These are phyloP conservation scores for Platypus cylindrus DNA, from an alignment of 2,888 invertebrate genomes.

Conservation along the genomic window DNA sequence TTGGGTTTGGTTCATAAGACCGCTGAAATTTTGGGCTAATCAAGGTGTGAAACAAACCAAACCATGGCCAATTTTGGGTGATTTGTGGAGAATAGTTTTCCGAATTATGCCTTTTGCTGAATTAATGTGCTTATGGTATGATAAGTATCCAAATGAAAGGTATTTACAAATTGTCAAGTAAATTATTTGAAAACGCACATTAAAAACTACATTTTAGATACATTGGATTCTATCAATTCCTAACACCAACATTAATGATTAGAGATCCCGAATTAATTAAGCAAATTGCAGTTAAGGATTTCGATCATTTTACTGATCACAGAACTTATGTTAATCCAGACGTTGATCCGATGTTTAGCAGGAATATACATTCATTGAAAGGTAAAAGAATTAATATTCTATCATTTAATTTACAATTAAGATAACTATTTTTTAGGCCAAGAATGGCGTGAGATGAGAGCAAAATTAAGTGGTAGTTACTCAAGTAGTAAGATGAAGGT, in stretches of 20 bases:
- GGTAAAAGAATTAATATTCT: too few relatives aligned
- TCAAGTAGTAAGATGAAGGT: slow-evolving; percentile 30
- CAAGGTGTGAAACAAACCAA: slow-evolving; percentile 14
- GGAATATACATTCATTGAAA: slow-evolving; percentile 24
- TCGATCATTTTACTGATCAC: slow-evolving; percentile 44
- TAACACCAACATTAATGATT: slow-evolving; percentile 36
- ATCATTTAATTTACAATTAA: background rate
- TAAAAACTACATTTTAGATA: too few relatives aligned
- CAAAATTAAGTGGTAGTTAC: slow-evolving; percentile 27
- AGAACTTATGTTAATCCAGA: slow-evolving; percentile 22
- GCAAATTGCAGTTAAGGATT: slow-evolving; percentile 42
- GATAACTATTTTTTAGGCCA: slow-evolving; percentile 13
- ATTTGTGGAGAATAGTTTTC: slow-evolving; percentile 9
- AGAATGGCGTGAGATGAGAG: slow-evolving; percentile 27
- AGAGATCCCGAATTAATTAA: slow-evolving; percentile 47
- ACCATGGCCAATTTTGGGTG: slow-evolving; percentile 13
- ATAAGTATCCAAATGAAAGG: slow-evolving; percentile 14
- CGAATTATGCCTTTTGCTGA: slow-evolving; percentile 12
- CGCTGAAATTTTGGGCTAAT: slow-evolving; percentile 9
- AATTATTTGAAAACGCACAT: too few relatives aligned
- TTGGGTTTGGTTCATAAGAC: too few relatives aligned
- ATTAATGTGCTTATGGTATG: slow-evolving; percentile 14
- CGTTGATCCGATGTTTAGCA: slow-evolving; percentile 38
- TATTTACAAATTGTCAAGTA: too few relatives aligned
- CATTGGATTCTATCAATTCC: slow-evolving; percentile 20